Base-by-base conservation (phyloP, 2,113 vertebrate genomes). In the Nothocercus julius region DNA sequence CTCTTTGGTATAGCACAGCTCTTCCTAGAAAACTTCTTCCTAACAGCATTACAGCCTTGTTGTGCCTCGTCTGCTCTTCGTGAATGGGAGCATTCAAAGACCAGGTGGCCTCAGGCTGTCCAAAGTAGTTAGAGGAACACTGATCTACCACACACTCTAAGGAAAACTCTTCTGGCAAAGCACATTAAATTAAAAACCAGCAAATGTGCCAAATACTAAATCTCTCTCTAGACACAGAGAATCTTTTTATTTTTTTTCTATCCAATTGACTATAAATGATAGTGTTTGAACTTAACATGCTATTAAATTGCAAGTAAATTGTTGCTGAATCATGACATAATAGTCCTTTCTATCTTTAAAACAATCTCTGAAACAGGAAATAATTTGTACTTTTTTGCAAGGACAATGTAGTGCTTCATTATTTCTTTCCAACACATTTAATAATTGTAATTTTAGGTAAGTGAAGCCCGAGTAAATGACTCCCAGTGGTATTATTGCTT, bases 21-120 rank as follows among this genome's bases (percentile, higher is more conserved):
- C 95, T 97, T 98, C 93, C 91, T 93, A 96, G 95, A 95, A 95
- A 78, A 96, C 92, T 94, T 94, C 85, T 93, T 96, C 96, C 51
- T 59, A 92, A 97, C 97, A 97, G 95, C 88, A 76, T 96, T 93
- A 53, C 58, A 68, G 88, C 86, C 54, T 95, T 93, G 56, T 93
- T 97, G 95, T 94, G 89, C 92, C 93, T 96, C 66, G 94, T 96
- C 94, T 97, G 67, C 47, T 96, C 30, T 69, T 90, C 86, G 63
- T 82, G 96, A 96, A 96, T 77, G 83, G 87, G 97, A 85, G 82
- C 72, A 38, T 11, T 95, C 86, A 91, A 72, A 91, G 92, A 80
- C 59, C 82, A 30, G 42, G 8, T 96, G 96, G 97, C 97, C 96
- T 97, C 77, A 32, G 95, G 93, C 95, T 94, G 91, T 80, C 96